A percentile compares a stretch with the other conserved stretches of the same genome.
phyloP scores from a whole-genome alignment of 2,113 vertebrate species.

The Emydocephalus ijimae region DNA sequence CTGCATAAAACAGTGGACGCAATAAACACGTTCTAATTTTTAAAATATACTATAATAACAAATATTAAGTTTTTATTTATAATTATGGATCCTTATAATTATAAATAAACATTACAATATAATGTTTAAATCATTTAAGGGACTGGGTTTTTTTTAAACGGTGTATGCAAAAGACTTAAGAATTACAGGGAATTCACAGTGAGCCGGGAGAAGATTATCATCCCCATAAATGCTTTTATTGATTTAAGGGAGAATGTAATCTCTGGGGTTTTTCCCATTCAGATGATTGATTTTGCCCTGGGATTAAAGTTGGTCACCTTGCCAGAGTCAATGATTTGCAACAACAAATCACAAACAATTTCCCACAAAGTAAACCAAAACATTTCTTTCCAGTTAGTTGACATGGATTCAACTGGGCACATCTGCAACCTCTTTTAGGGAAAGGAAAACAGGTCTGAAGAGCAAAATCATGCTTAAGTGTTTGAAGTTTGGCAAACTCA shows the following conservation, averaged over 20 bases:
- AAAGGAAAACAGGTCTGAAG: background rate
- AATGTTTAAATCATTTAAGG: background rate
- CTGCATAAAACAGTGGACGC: background rate
- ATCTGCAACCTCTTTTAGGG: background rate
- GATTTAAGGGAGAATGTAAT: conserved; percentile 12
- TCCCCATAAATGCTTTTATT: conserved; percentile 43
- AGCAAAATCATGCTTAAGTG: background rate
- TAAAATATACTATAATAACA: background rate
- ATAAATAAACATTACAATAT: background rate
- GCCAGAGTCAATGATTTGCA: background rate
- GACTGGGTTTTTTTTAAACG: background rate
- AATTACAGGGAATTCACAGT: conserved; percentile 17
- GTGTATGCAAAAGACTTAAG: conserved; percentile 6
- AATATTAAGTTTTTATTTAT: background rate
- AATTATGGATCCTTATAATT: background rate
- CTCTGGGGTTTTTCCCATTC: background rate
- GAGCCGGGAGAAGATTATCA: conserved; percentile 38
- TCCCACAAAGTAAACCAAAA: background rate
- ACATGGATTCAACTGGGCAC: background rate
- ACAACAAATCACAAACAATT: background rate
- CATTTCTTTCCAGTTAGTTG: background rate
- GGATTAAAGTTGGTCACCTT: background rate
- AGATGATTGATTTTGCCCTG: background rate
- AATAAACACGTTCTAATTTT: background rate
- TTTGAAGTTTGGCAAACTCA: background rate